Conservation (phyloP, 2,888 invertebrate species). For the Noctua janthe region DNA sequence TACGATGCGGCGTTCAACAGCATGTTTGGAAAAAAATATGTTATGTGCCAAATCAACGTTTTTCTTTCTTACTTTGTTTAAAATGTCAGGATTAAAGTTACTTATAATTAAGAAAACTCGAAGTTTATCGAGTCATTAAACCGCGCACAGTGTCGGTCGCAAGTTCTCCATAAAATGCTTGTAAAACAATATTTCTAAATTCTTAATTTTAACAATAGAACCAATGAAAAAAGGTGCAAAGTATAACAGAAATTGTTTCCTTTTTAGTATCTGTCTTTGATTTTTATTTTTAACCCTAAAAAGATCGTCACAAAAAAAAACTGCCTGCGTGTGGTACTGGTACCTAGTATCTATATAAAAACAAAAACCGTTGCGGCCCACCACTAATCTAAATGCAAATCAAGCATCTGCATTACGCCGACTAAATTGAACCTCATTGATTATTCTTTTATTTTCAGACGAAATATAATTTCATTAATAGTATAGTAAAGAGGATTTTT, state of each 20-base stretch:
- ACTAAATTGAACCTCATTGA: conserved; percentile 72
- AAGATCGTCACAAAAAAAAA: neutral
- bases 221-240: neutral
- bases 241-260: neutral
- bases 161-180: neutral
- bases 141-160: neutral
- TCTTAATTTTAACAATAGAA: neutral
- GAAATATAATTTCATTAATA: neutral
- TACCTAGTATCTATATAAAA: conserved; percentile 28
- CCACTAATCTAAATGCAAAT: conserved; percentile 82
- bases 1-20: neutral
- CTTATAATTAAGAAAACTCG: neutral
- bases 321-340: neutral
- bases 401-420: conserved; percentile 69
- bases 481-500: conserved; percentile 10
- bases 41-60: neutral
- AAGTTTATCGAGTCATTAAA: neutral
- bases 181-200: neutral
- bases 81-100: neutral
- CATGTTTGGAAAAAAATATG: neutral
- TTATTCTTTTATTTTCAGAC: conserved; percentile 56
- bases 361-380: conserved; percentile 58
- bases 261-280: neutral
- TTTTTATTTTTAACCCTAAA: neutral
- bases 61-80: neutral